phyloP scores from a whole-genome alignment of 2,797 vertebrate species.

The Eulemur rubriventer region DNA sequence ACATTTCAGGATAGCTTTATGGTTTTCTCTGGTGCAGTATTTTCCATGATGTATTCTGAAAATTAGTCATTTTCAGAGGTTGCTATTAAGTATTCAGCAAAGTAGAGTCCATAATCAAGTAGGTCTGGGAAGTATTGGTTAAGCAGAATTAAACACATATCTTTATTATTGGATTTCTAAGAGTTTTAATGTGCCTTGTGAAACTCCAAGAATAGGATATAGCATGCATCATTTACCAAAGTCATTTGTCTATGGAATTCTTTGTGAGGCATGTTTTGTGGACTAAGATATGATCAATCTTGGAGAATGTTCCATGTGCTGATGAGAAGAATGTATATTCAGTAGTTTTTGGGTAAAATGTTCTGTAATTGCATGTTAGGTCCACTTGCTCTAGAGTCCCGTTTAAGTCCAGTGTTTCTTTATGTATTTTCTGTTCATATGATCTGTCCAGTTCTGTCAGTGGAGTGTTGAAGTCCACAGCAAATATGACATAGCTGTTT shows the following conservation, averaged over 20 bases:
- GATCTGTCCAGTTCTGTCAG: too few species aligned
- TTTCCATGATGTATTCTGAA: not conserved
- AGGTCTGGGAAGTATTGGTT: not conserved
- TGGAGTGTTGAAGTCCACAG: too few species aligned
- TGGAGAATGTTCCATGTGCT: too few species aligned
- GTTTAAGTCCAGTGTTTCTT: too few species aligned
- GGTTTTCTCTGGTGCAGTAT: not conserved
- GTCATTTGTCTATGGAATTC: not conserved
- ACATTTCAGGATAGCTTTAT: not conserved
- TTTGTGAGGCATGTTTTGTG: not conserved
- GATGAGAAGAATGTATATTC: too few species aligned
- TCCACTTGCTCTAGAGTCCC: too few species aligned
- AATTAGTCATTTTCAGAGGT: not conserved
- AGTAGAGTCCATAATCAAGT: not conserved
- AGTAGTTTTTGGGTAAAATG: too few species aligned
- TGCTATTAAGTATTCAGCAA: constrained; percentile 18
- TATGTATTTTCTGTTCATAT: too few species aligned
- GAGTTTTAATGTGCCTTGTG: not conserved
- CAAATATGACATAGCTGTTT: too few species aligned
- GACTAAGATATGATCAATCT: too few species aligned
- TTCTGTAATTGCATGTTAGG: too few species aligned
- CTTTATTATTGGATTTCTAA: not conserved
- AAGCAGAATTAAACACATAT: not conserved
- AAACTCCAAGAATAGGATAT: not conserved
- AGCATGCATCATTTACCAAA: not conserved